These are phyloP conservation scores for Drosophila rellima DNA, from an alignment of 2,888 invertebrate genomes.

Conservation along the genomic window DNA sequence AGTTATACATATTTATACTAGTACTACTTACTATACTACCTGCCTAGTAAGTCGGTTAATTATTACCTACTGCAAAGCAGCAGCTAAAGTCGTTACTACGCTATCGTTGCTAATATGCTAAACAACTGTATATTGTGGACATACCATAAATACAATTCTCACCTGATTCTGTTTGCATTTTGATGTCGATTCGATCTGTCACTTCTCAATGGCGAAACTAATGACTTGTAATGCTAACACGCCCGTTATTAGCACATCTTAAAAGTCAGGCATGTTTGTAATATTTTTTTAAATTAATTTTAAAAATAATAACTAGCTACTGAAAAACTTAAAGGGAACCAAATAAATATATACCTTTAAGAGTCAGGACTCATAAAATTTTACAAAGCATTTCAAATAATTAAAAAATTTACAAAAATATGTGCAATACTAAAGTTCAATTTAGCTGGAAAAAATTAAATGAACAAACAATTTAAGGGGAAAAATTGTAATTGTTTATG, in stretches of 20 bases:
- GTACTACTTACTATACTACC: not conserved
- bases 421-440: not conserved
- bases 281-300: too few relatives aligned
- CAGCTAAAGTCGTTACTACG: conserved; percentile 14
- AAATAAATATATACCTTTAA: too few relatives aligned
- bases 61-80: conserved; percentile 24
- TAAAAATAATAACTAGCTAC: too few relatives aligned
- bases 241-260: not conserved
- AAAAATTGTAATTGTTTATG: not conserved
- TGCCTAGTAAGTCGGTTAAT: conserved; percentile 48
- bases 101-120: conserved; percentile 27
- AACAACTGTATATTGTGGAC: conserved; percentile 17
- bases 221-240: not conserved
- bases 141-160: conserved; percentile 39
- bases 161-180: conserved; percentile 29
- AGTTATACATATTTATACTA: conserved; percentile 8
- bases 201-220: not conserved
- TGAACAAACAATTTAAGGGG: too few relatives aligned
- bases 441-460: too few relatives aligned
- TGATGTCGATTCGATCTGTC: conserved; percentile 26
- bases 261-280: not conserved
- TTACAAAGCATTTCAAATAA: not conserved
- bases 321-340: too few relatives aligned
- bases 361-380: not conserved
- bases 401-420: not conserved